Conservation (phyloP, 2,888 invertebrate genomes). For the Nephrocerus scutellatus region DNA sequence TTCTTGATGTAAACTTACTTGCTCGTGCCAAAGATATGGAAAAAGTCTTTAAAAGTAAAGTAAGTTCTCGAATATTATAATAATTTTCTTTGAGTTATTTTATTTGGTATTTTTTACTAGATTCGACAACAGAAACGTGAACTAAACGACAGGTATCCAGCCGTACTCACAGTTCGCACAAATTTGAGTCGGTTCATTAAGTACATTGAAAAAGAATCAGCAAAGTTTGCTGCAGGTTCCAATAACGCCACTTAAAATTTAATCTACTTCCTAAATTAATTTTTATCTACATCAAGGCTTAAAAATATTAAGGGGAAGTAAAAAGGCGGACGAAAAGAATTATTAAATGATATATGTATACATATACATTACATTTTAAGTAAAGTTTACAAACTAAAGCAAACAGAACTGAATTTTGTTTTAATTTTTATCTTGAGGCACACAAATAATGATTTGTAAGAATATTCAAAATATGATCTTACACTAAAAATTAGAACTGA, state of each 20-base stretch:
- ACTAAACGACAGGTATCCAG: constrained; percentile 58
- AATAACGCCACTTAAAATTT: too few species aligned
- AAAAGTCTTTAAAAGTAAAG: constrained; percentile 61
- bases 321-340: too few species aligned
- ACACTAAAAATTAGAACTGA: too few species aligned
- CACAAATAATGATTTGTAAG: too few species aligned
- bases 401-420: constrained; percentile 84
- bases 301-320: too few species aligned
- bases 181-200: constrained; percentile 65
- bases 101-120: constrained; percentile 46
- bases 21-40: constrained; percentile 55
- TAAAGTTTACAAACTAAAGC: constrained; percentile 86
- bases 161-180: constrained; percentile 59
- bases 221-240: constrained; percentile 16
- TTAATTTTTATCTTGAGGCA: too few species aligned
- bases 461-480: too few species aligned
- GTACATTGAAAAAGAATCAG: constrained; percentile 46
- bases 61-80: constrained; percentile 34
- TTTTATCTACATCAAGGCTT: too few species aligned
- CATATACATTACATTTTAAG: too few species aligned
- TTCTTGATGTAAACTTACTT: constrained; percentile 57
- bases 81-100: too few species aligned
- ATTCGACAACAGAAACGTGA: constrained; percentile 57
- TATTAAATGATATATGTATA: too few species aligned
- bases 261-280: too few species aligned